phyloP scores from a whole-genome alignment of 2,888 invertebrate species.

The Diogma glabrata region DNA sequence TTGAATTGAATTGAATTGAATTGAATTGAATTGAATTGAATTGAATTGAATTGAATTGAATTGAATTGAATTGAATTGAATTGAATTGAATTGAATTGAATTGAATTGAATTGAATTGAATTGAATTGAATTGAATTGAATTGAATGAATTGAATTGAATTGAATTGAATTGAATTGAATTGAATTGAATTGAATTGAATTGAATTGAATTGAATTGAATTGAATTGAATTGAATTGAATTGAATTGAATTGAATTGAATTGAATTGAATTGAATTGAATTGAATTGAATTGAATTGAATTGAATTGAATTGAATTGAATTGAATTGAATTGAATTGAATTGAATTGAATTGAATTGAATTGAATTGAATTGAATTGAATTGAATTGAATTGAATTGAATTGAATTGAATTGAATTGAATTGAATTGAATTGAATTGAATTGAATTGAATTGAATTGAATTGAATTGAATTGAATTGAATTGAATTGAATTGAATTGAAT shows the following conservation, averaged over 20 bases:
- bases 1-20: not conserved
- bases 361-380: slow-evolving; percentile 13
- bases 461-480: slow-evolving; percentile 12
- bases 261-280: slow-evolving; percentile 4
- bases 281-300: slow-evolving; percentile 9
- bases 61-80: not conserved
- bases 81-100: slow-evolving; percentile 8
- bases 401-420: slow-evolving; percentile 11
- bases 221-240: slow-evolving; percentile 10
- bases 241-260: slow-evolving; percentile 11
- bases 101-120: slow-evolving; percentile 8
- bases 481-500: not conserved
- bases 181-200: slow-evolving; percentile 10
- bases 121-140: slow-evolving; percentile 11
- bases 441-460: slow-evolving; percentile 10
- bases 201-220: slow-evolving; percentile 11
- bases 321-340: slow-evolving; percentile 8
- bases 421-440: slow-evolving; percentile 11
- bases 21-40: not conserved
- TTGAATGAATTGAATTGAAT: slow-evolving; percentile 11
- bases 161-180: slow-evolving; percentile 10
- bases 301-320: slow-evolving; percentile 9
- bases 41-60: no score
- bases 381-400: slow-evolving; percentile 11
- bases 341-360: slow-evolving; percentile 10